Percentiles rank a stretch among this genome's conserved stretches.
Evolutionary conservation across 2,888 invertebrate genomes (phyloP).

Genomic region (Odontocerum albicorne): DNA sequence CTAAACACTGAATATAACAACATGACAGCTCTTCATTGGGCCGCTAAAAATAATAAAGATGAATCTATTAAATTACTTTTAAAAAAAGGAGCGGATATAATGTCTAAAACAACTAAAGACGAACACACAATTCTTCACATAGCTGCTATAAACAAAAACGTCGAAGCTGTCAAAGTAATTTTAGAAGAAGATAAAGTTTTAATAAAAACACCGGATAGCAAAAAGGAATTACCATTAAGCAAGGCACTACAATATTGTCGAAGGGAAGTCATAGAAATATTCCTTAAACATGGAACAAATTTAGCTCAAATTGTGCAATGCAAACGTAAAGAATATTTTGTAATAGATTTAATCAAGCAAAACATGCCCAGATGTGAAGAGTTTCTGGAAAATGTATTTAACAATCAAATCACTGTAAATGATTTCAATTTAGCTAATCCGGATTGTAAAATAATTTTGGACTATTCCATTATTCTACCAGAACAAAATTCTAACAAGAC

Average conservation of each 20-base stretch:
- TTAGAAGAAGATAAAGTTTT: neutral
- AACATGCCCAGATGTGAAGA: slow-evolving; percentile 57
- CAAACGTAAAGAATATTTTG: slow-evolving; percentile 48
- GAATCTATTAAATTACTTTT: too few species aligned
- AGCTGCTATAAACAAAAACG: neutral
- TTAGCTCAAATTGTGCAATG: too few species aligned
- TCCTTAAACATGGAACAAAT: too few species aligned
- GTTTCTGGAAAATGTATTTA: slow-evolving; percentile 56
- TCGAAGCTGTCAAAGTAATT: neutral
- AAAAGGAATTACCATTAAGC: too few species aligned
- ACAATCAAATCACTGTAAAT: slow-evolving; percentile 55
- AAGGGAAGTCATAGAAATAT: too few species aligned
- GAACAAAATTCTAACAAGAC: slow-evolving; percentile 35
- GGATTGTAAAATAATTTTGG: slow-evolving; percentile 53
- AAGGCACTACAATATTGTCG: too few species aligned
- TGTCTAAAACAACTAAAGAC: too few species aligned
- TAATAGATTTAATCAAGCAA: slow-evolving; percentile 56
- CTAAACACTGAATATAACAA: too few species aligned
- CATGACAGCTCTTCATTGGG: too few species aligned
- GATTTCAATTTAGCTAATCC: slow-evolving; percentile 48
- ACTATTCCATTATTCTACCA: slow-evolving; percentile 55
- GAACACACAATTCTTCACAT: neutral
- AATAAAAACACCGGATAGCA: too few species aligned
- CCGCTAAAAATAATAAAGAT: too few species aligned
- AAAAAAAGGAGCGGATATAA: too few species aligned